phyloP scores from a whole-genome alignment of 2,797 vertebrate species.

The Spheniscus humboldti region DNA sequence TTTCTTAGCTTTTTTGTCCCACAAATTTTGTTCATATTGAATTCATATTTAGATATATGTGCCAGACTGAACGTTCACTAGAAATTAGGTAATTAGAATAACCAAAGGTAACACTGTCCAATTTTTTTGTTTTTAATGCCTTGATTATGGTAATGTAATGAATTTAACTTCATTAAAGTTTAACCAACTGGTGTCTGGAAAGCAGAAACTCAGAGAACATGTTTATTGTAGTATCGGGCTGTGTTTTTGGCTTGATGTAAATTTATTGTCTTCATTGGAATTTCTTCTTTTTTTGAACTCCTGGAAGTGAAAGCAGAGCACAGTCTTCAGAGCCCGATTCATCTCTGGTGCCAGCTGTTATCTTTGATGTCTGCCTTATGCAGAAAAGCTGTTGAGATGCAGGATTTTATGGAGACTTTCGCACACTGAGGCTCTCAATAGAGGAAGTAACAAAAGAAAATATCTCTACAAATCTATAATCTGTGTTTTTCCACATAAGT shows the following conservation, averaged over 20 bases:
- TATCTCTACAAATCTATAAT: neutral
- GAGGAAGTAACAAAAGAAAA: neutral
- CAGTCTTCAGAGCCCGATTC: neutral
- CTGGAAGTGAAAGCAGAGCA: neutral
- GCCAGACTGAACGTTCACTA: neutral
- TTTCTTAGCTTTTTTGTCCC: neutral
- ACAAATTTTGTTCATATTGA: neutral
- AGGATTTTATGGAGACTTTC: neutral
- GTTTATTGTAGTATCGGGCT: neutral
- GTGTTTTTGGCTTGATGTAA: neutral
- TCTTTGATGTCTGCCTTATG: neutral
- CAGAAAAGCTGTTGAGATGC: neutral
- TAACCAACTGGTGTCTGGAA: neutral
- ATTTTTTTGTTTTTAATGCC: neutral
- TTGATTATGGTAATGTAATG: neutral
- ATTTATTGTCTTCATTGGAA: neutral
- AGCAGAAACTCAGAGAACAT: neutral
- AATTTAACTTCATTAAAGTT: neutral
- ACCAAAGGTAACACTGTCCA: neutral
- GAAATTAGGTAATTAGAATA: neutral
- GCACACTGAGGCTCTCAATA: neutral
- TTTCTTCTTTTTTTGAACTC: neutral
- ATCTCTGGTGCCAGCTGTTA: constrained; percentile 17
- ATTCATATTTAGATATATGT: neutral
- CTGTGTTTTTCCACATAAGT: neutral